A percentile compares a stretch with the other conserved stretches of the same genome.
These are phyloP conservation scores for Mesoligia furuncula DNA, from an alignment of 2,888 invertebrate genomes.

Conservation along the genomic window DNA sequence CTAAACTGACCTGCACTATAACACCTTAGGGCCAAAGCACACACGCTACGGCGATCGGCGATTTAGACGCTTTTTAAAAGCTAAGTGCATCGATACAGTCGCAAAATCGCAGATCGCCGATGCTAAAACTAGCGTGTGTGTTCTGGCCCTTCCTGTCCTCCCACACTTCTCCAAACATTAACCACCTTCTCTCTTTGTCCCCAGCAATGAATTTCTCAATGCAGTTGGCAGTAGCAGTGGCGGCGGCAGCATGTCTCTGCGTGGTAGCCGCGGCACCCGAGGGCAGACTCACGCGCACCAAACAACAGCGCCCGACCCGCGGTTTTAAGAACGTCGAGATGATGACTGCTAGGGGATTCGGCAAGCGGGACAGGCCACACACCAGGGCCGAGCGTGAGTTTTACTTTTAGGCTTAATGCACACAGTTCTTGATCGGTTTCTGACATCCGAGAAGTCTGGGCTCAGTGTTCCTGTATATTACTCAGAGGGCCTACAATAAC, in stretches of 20 bases:
- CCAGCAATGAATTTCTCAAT: slow-evolving; percentile 86
- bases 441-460: neutral
- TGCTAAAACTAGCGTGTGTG: too few species aligned
- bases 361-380: slow-evolving; percentile 89
- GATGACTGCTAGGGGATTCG: slow-evolving; percentile 92
- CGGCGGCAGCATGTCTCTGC: slow-evolving; percentile 82
- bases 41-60: too few species aligned
- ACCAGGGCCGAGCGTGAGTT: slow-evolving; percentile 85
- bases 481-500: neutral
- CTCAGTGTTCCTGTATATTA: neutral
- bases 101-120: too few species aligned
- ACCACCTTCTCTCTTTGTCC: slow-evolving; percentile 39
- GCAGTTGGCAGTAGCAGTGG: slow-evolving; percentile 80
- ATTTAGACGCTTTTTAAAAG: too few species aligned
- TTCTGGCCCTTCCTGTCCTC: too few species aligned
- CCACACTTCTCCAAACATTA: slow-evolving; percentile 1
- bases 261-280: slow-evolving; percentile 83
- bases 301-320: slow-evolving; percentile 90
- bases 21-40: too few species aligned
- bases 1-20: neutral
- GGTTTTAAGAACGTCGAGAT: slow-evolving; percentile 92
- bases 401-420: neutral
- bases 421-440: neutral
- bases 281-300: slow-evolving; percentile 79
- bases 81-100: too few species aligned